Base-by-base conservation (phyloP, 2,113 vertebrate species). In the Ceratotherium simum region DNA sequence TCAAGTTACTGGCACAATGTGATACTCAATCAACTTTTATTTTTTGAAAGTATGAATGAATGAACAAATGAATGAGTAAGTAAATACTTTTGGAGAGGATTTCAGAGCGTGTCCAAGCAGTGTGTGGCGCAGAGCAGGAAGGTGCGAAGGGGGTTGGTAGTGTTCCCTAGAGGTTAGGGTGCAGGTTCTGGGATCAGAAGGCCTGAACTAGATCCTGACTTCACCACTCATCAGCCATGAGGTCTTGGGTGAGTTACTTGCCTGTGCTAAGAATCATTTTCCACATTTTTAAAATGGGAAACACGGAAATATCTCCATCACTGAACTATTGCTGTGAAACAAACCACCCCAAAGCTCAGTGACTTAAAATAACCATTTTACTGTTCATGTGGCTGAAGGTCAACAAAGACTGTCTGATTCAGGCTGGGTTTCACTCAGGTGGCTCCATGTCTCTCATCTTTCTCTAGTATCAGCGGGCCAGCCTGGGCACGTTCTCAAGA, bases 21-120 rank as follows among this genome's bases (percentile, higher is more conserved):
- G 20, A 23, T 39, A 42, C 42, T 42, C 42, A 60, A 23, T 78
- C 56, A 79, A n/a, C 46, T 62, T 97, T 76, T 70, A 86, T 78
- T 62, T 90, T 81, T 96, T 51, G 16, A 54, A 96, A 96, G 21
- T 64, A 73, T 81, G 33, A 82, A 72, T 51, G 54, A 87, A 72
- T 73, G 65, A 51, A 69, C 29, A 94, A 79, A 33, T 25, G 36
- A 76, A 60, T 75, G 8, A 78, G 62, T 83, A 92, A 82, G 6
- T 70, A 48, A 92, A 29, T 73, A 11, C 6, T 67, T 58, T 81
- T 76, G 51, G 76, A 86, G 36, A 73, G 39, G 80, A 67, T 85
- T 76, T 95, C 18, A 13, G 29, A 91, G 21, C 33, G 17, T 64
- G 64, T 76, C 54, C 51, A n/a, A 67, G n/a, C 9, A 20, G 29